Percentiles rank a stretch among this genome's conserved stretches.
phyloP scores from a whole-genome alignment of 2,888 invertebrate species.

The Odontomyia ornata region DNA sequence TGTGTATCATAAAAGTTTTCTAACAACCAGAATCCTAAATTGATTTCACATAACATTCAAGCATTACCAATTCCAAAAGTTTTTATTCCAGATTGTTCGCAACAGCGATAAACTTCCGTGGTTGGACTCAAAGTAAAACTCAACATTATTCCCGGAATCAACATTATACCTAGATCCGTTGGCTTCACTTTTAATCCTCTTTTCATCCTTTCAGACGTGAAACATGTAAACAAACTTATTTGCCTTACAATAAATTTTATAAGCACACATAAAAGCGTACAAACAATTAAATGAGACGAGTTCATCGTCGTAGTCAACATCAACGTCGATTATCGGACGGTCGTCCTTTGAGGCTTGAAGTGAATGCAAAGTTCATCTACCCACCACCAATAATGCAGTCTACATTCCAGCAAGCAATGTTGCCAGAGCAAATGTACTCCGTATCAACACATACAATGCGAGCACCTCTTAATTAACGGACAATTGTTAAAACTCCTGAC shows the following conservation, averaged over 20 bases:
- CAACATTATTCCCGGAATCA: too few relatives aligned
- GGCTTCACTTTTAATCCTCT: too few relatives aligned
- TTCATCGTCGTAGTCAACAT: background rate
- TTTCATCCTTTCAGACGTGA: background rate
- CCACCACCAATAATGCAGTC: constrained; percentile 8
- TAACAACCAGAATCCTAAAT: too few relatives aligned
- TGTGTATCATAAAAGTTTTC: too few relatives aligned
- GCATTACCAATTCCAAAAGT: too few relatives aligned
- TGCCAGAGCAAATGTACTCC: background rate
- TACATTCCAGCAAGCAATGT: constrained; percentile 9
- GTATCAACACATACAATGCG: background rate
- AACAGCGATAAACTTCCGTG: too few relatives aligned
- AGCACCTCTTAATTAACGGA: constrained; percentile 41
- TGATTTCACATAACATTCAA: too few relatives aligned
- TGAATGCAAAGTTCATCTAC: constrained; percentile 26
- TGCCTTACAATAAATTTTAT: background rate
- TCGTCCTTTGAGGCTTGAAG: constrained; percentile 12
- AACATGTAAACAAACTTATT: background rate
- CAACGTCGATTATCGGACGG: background rate
- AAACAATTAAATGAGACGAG: background rate
- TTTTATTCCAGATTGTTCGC: too few relatives aligned
- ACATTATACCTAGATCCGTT: too few relatives aligned
- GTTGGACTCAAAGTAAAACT: too few relatives aligned
- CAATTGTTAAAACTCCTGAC: constrained; percentile 42
- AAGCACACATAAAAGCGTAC: background rate